Conservation (phyloP, 2,888 invertebrate genomes). For the Eurytoma adleriae region DNA sequence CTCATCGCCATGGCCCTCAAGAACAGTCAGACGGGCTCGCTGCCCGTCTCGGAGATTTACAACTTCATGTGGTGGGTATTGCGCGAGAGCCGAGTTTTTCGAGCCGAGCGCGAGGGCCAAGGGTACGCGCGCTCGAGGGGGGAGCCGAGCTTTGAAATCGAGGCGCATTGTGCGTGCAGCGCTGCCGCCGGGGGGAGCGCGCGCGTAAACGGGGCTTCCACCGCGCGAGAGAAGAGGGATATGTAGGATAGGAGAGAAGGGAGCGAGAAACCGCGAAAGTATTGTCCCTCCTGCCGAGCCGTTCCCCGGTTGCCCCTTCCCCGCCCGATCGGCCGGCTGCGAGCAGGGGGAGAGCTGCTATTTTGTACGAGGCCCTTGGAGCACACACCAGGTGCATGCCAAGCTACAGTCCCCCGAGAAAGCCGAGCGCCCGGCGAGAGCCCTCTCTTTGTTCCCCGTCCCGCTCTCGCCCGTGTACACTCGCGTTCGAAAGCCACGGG, state of each 20-base stretch:
- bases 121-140: not conserved
- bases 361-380: constrained; percentile 73
- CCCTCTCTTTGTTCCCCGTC: constrained; percentile 67
- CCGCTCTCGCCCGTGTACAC: constrained; percentile 54
- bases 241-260: constrained; percentile 45
- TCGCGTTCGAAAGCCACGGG: constrained; percentile 10
- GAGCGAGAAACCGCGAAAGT: constrained; percentile 65
- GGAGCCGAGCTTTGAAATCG: constrained; percentile 22
- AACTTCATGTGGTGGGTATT: constrained; percentile 96
- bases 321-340: not conserved
- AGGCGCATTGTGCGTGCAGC: constrained; percentile 13
- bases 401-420: constrained; percentile 73
- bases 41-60: constrained; percentile 99
- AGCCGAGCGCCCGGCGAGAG: constrained; percentile 58
- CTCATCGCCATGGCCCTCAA: constrained; percentile 98
- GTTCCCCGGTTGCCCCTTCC: constrained; percentile 58
- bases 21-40: constrained; percentile 94
- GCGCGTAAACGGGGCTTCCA: constrained; percentile 21
- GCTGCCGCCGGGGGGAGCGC: not conserved
- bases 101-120: not conserved
- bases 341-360: constrained; percentile 69
- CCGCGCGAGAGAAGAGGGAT: not conserved
- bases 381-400: constrained; percentile 72
- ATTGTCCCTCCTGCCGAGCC: constrained; percentile 70
- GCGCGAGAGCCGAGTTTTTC: not conserved